Percentiles rank a stretch among this genome's conserved stretches.
phyloP scores from a whole-genome alignment of 2,797 vertebrate genomes.

The Parauchenoglanis ngamensis region DNA sequence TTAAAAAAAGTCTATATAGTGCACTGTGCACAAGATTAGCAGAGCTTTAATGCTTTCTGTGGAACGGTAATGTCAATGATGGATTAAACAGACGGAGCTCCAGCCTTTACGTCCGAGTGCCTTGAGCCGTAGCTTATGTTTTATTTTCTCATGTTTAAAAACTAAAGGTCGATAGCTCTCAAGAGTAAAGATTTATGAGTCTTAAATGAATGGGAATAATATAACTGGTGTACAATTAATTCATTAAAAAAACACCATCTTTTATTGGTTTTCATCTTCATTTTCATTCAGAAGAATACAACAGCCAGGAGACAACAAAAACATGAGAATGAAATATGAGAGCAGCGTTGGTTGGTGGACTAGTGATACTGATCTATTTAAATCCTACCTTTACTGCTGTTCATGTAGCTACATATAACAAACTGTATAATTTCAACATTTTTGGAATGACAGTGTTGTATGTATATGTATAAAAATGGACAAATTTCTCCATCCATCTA shows the following conservation, averaged over 20 bases:
- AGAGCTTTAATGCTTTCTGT: slow-evolving; percentile 4
- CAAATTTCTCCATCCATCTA: neutral
- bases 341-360: neutral
- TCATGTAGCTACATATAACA: neutral
- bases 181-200: neutral
- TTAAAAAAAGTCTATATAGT: neutral
- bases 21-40: neutral
- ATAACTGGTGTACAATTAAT: neutral
- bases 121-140: neutral
- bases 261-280: neutral
- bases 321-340: neutral
- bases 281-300: neutral
- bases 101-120: neutral
- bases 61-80: neutral
- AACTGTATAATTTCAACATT: neutral
- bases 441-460: neutral
- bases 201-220: neutral
- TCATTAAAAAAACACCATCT: neutral
- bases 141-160: neutral
- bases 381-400: neutral
- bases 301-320: neutral
- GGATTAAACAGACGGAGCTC: neutral
- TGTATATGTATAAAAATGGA: no score
- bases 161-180: neutral
- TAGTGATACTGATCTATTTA: neutral